phyloP scores from a whole-genome alignment of 1,140 invertebrate species.

The Anoplophora glabripennis region DNA sequence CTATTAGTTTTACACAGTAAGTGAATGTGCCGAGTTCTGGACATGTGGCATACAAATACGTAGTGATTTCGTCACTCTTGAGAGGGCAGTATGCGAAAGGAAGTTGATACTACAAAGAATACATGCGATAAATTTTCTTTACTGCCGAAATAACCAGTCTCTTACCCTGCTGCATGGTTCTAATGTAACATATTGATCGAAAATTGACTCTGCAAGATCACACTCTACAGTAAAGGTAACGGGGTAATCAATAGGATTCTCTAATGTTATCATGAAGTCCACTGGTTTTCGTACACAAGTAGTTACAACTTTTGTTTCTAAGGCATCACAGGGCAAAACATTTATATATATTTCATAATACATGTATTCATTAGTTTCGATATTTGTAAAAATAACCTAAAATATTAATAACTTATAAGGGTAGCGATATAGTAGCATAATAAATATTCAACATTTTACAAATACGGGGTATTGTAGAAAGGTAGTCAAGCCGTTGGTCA shows the following conservation, averaged over 20 bases:
- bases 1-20: conserved; percentile 26
- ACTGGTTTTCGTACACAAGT: conserved; percentile 23
- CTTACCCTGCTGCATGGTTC: conserved; percentile 27
- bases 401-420: conserved; percentile 10
- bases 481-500: too few species aligned
- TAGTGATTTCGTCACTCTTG: conserved; percentile 12
- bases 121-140: background rate
- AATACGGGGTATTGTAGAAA: too few species aligned
- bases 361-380: conserved; percentile 29
- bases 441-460: too few species aligned
- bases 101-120: conserved; percentile 24
- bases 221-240: conserved; percentile 25
- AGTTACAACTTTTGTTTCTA: conserved; percentile 22
- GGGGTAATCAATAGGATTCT: conserved; percentile 32
- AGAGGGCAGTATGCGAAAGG: conserved; percentile 25
- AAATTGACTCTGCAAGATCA: conserved; percentile 13
- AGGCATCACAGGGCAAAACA: conserved; percentile 21
- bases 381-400: conserved; percentile 33
- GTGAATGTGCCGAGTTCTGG: conserved; percentile 32
- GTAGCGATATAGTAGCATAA: too few species aligned
- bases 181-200: conserved; percentile 23
- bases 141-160: background rate
- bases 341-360: conserved; percentile 32
- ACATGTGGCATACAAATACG: conserved; percentile 21
- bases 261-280: conserved; percentile 23